Evolutionary conservation across 2,797 vertebrate species (phyloP), one percentile per base, ranked within the genome.

Genomic region (Betta splendens): DNA sequence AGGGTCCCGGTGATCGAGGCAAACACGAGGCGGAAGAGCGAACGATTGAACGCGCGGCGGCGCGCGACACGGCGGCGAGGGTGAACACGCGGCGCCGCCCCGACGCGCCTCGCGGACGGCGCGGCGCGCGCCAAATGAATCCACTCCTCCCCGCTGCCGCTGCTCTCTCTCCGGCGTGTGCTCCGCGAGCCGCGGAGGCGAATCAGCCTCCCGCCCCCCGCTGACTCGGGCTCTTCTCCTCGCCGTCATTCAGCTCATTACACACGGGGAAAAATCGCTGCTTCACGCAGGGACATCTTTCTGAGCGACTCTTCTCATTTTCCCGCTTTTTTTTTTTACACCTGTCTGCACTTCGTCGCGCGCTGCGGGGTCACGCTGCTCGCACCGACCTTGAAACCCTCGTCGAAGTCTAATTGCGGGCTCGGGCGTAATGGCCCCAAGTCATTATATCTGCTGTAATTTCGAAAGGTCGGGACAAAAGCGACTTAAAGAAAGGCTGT

Each of bases 401-500:
- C 58, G 64, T 55, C 51, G n/a, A 74, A 55, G 49, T 57, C 47
- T 39, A 36, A 80, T 13, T 50, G 32, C 26, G 60, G 62, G 40
- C 58, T 28, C 44, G 25, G 20, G n/a, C 22, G 13, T 68, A 60
- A 78, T 65, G 62, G 51, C 17, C 20, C 7, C 33, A 42, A 52
- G 51, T 67, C 23, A 62, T 75, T 71, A 66, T 17, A 67, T 55
- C 32, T 3, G 23, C 29, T 38, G 36, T 47, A 6, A 75, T 75
- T 81, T 69, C 31, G 9, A 73, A 67, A 83, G 65, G 31, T 43
- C 33, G 44, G 29, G 63, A 68, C 63, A 72, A 72, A 81, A 55
- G 42, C 20, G 53, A 66, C 52, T 66, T 53, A 9, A 49, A 72
- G 42, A 38, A n/a, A 69, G 43, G 52, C 23, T 3, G 8, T 40